Conservation (phyloP, 2,888 invertebrate species). For the Pocota personata region DNA sequence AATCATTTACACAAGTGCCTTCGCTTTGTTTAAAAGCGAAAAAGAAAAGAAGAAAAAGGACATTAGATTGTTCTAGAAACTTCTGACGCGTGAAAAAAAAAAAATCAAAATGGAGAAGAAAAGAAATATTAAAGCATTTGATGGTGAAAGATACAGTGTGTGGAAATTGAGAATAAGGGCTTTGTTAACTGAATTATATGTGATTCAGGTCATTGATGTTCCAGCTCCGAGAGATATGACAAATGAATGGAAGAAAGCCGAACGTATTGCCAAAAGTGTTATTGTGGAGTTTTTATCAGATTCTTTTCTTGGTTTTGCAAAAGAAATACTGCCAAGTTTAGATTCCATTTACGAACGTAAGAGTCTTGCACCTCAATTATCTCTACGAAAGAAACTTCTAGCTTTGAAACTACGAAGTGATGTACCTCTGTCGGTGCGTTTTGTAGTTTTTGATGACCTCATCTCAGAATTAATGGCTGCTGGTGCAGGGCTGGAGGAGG, state of each 20-base stretch:
- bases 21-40: too few relatives aligned
- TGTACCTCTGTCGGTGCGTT: neutral
- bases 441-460: neutral
- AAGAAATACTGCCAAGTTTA: conserved; percentile 6
- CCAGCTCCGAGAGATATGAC: conserved; percentile 1
- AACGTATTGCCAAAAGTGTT: conserved; percentile 37
- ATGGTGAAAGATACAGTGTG: conserved; percentile 50
- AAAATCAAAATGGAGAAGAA: too few relatives aligned
- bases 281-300: conserved; percentile 55
- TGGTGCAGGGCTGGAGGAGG: neutral
- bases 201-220: conserved; percentile 46
- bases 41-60: too few relatives aligned
- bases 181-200: conserved; percentile 49
- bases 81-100: too few relatives aligned
- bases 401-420: neutral
- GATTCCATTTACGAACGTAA: too few relatives aligned
- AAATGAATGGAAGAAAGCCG: conserved; percentile 48
- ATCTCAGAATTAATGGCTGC: neutral
- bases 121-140: conserved; percentile 17
- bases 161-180: conserved; percentile 56
- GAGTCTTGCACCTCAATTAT: neutral
- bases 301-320: conserved; percentile 52
- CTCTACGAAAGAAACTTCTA: neutral
- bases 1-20: too few relatives aligned
- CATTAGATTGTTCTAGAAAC: too few relatives aligned